These are phyloP conservation scores for Busseola fusca DNA, from an alignment of 2,888 invertebrate species.

Conservation along the genomic window DNA sequence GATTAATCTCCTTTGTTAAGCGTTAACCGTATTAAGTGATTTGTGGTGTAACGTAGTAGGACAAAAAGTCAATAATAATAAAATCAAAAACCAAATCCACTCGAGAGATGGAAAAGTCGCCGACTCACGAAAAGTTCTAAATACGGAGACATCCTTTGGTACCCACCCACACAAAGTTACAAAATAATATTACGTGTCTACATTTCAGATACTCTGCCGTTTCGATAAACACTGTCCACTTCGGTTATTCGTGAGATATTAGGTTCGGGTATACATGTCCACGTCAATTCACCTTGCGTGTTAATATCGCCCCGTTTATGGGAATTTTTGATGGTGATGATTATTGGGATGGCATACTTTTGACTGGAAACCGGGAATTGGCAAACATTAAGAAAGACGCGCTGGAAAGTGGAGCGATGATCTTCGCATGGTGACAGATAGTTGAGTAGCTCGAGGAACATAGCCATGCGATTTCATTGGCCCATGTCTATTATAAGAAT, in stretches of 20 bases:
- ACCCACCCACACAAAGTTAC: neutral
- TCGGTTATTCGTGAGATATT: conserved; percentile 34
- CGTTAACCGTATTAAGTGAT: neutral
- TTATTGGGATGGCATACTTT: neutral
- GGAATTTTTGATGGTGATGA: neutral
- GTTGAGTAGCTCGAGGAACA: neutral
- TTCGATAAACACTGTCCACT: neutral
- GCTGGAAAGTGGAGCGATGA: neutral
- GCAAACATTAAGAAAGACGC: neutral
- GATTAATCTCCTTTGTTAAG: neutral
- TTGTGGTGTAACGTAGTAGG: neutral
- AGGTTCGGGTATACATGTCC: conserved; percentile 1
- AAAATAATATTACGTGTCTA: conserved; percentile 16
- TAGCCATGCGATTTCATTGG: neutral
- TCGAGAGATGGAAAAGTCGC: conserved; percentile 4
- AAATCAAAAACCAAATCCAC: conserved; percentile 22
- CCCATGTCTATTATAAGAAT: neutral
- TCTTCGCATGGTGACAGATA: neutral
- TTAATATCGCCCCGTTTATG: neutral
- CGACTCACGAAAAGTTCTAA: neutral
- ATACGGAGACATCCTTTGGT: neutral
- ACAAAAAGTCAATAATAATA: neutral
- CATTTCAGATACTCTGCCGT: conserved; percentile 18
- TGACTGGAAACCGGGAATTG: neutral
- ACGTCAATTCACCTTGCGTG: conserved; percentile 16